Base-by-base conservation (phyloP, 37 sponge, comb jelly and placozoan species). In the Mnemiopsis leidyi region DNA sequence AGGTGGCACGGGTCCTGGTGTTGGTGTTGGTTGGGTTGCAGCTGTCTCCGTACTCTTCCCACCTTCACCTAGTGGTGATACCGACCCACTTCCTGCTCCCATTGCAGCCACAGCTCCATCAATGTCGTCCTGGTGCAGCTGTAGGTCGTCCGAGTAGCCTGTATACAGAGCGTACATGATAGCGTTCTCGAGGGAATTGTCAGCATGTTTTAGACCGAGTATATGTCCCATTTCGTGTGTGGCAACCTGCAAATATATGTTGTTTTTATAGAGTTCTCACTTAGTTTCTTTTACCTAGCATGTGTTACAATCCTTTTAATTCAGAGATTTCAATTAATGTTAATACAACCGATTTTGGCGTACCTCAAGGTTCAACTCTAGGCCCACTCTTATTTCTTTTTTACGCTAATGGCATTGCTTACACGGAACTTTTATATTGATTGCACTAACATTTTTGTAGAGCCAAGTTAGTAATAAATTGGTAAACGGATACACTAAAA, bases 81-180 rank as follows among this genome's bases (percentile, higher is more conserved):
- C 79, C 1, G 32, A 1, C 7, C 79, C 79, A 33, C 36, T 28
- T 3, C 79, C 79, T 1, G 20, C 35, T 31, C 79, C 79, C 79
- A 77, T 77, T 28, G 32, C 32, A 20, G 26, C 79, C 36, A 77
- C 79, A 26, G 33, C 79, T 9, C 32, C 79, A 34, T 77, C 79
- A 1, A 34, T 77, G 18, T 77, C 79, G 36, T 77, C 79, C 79
- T 77, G 79, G 18, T 33, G 20, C 5, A 77, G 79, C 1, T 77
- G 79, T 0, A 77, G 36, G 32, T 77, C 36, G 36, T 77, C 79
- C 25, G 79, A 77, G 79, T 77, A 77, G 20, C 79, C 79, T 36
- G 79, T 32, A 36, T 77, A 77, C 18, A 77, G 79, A 9, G 79
- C 79, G 36, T 77, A 77, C 79, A 77, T 77, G 36, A 77, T 77